Evolutionary conservation across 2,113 vertebrate species (phyloP), one percentile per base, ranked within the genome.

Genomic region (Pedionomus torquatus): DNA sequence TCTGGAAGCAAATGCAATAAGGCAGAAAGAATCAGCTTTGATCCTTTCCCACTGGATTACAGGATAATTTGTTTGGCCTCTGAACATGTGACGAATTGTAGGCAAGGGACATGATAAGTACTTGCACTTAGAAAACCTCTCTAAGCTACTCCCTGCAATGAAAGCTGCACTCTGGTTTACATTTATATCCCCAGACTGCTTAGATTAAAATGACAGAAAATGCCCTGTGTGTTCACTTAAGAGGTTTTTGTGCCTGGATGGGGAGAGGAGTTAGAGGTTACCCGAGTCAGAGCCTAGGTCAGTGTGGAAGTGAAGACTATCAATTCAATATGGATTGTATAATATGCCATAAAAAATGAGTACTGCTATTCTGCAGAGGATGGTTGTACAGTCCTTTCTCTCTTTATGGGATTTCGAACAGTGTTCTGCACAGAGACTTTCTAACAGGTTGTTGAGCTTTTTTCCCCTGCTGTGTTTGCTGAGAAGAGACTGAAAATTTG

Each of bases 11-110:
- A 89, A 84, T 31, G 80, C 65, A 95, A 30, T 79, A n/a, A 78
- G 76, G 83, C 72, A 89, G 88, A 83, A 75, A 44, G 60, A 54
- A 78, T 20, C 83, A 75, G 80, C 86, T 97, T 94, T 96, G 90
- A 93, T 94, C 58, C 86, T 93, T 94, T 82, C 90, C 52, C 85
- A 17, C 64, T 52, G 86, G 90, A 93, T 95, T 95, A 89, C 52
- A 51, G 86, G 83, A 92, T 70, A n/a, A 96, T 92, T 94, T 94
- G 54, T 91, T 91, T 90, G 93, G 76, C 39, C 35, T 92, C 60
- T 74, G 94, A 93, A 55, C 55, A 82, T 30, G 65, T 55, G 79
- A 71, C 0, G 2, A 89, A 54, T 95, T 92, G 25, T 2, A 41
- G 51, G 16, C 66, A 76, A 72, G 82, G 81, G 72, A 49, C 44